Evolutionary conservation across 2,888 invertebrate species (phyloP).

Genomic region (Frankliniella intonsa): DNA sequence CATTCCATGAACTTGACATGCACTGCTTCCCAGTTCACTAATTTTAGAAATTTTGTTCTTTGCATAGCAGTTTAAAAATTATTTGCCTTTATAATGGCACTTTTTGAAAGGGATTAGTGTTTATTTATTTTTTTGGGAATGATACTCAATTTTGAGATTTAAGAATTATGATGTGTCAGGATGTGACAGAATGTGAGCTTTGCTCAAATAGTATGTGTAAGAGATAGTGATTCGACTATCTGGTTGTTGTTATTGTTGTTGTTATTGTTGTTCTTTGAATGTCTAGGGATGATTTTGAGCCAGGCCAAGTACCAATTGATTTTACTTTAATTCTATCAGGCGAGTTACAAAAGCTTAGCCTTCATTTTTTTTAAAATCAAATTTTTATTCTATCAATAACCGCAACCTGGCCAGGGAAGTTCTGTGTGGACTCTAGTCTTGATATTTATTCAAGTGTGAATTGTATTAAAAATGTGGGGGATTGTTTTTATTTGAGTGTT

Average conservation of each 20-base stretch:
- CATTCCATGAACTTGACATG: conserved; percentile 26
- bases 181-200: conserved; percentile 6
- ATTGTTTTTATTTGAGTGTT: not conserved
- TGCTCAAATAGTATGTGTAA: conserved; percentile 9
- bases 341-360: not conserved
- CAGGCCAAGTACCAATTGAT: conserved; percentile 1
- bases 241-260: conserved; percentile 7
- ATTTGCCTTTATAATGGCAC: not conserved
- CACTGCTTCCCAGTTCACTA: conserved; percentile 19
- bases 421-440: conserved; percentile 7
- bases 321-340: not conserved
- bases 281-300: not conserved
- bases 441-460: conserved; percentile 19
- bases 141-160: not conserved
- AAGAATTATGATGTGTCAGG: not conserved
- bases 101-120: not conserved
- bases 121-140: not conserved
- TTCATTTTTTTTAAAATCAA: not conserved
- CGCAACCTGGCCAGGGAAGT: not conserved
- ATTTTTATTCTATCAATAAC: not conserved
- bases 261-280: not conserved
- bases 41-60: not conserved
- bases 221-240: not conserved
- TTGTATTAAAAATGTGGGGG: not conserved
- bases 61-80: not conserved